Conservation (phyloP, 2,797 vertebrate genomes). For the Sus cebifrons region DNA sequence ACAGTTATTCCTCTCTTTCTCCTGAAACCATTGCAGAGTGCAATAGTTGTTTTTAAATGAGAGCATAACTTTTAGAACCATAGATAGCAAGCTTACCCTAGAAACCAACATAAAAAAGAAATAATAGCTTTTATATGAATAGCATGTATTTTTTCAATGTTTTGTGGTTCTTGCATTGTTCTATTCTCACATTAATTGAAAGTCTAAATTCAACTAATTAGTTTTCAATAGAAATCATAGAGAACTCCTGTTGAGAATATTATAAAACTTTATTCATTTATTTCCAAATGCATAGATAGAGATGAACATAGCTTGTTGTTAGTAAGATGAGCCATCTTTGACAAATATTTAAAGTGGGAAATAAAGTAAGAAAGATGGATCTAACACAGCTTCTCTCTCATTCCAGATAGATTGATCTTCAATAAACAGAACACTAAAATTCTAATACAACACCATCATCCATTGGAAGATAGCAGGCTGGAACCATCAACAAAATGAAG, state of each 20-base stretch:
- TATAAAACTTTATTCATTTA: conserved; percentile 71
- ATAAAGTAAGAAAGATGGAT: not conserved
- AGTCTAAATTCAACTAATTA: conserved; percentile 70
- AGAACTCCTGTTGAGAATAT: not conserved
- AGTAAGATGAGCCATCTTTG: not conserved
- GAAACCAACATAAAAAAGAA: conserved; percentile 64
- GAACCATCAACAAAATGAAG: conserved; percentile 47
- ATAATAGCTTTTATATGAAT: conserved; percentile 45
- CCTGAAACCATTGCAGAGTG: not conserved
- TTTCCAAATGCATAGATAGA: conserved; percentile 58
- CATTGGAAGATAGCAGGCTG: not conserved
- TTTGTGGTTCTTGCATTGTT: conserved; percentile 51
- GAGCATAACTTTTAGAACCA: conserved; percentile 47
- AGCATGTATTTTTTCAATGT: not conserved
- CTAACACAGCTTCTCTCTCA: conserved; percentile 23
- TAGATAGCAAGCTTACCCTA: not conserved
- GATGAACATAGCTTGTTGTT: conserved; percentile 7
- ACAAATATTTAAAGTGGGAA: conserved; percentile 35
- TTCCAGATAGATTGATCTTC: conserved; percentile 53
- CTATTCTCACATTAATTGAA: conserved; percentile 75
- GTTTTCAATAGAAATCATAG: conserved; percentile 63
- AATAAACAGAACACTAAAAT: conserved; percentile 25
- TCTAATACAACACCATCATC: not conserved
- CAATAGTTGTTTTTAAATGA: not conserved
- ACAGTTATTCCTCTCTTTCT: not conserved